phyloP scores from a whole-genome alignment of 2,888 invertebrate genomes.

The Papilio elwesi region DNA sequence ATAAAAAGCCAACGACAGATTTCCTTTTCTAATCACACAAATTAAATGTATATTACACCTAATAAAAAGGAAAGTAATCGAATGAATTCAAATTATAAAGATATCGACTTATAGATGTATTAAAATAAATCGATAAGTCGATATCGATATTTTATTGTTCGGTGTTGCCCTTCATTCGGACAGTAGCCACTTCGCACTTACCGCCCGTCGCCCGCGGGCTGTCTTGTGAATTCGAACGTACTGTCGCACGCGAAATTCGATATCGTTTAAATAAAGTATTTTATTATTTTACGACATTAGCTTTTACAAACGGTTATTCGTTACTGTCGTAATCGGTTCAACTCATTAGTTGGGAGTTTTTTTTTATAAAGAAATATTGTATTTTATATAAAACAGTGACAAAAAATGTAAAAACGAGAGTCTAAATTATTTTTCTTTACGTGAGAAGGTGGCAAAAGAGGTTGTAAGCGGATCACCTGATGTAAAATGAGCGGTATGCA shows the following conservation, averaged over 20 bases:
- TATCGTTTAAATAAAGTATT: slow-evolving; percentile 5
- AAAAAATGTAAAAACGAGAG: too few species aligned
- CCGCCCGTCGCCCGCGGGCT: slow-evolving; percentile 42
- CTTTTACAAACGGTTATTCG: slow-evolving; percentile 5
- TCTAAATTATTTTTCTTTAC: too few species aligned
- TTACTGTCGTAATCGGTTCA: background rate
- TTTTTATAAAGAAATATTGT: too few species aligned
- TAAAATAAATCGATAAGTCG: slow-evolving; percentile 46
- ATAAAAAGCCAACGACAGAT: background rate
- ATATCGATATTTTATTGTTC: slow-evolving; percentile 38
- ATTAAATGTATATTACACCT: too few species aligned
- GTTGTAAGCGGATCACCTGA: too few species aligned
- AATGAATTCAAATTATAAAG: background rate
- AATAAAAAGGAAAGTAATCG: background rate
- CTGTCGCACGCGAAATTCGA: slow-evolving; percentile 9
- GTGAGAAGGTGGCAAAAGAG: too few species aligned
- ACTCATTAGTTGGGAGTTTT: too few species aligned
- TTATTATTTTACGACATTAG: slow-evolving; percentile 1
- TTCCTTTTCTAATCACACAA: background rate
- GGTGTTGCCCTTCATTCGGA: slow-evolving; percentile 45
- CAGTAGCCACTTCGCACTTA: slow-evolving; percentile 47
- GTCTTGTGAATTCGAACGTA: slow-evolving; percentile 11
- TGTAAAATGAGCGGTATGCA: too few species aligned
- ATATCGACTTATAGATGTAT: slow-evolving; percentile 44
- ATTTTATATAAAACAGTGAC: too few species aligned